Conservation (phyloP, 2,797 vertebrate species). For the Sebastes oblongus region DNA sequence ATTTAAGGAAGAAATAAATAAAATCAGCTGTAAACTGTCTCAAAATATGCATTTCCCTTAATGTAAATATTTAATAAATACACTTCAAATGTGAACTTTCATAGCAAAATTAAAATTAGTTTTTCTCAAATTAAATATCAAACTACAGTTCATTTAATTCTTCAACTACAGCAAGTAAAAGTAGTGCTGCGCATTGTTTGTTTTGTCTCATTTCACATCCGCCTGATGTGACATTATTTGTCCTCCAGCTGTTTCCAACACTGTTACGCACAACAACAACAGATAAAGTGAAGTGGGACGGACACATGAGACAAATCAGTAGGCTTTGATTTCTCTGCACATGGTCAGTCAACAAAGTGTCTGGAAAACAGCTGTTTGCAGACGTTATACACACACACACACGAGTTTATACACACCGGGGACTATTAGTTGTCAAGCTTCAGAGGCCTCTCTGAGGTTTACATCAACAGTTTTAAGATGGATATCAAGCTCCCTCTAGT, state of each 20-base stretch:
- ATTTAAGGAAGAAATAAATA: neutral
- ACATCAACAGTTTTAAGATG: neutral
- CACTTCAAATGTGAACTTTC: neutral
- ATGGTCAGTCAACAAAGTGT: neutral
- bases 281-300: neutral
- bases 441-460: neutral
- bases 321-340: neutral
- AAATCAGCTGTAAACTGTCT: neutral
- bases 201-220: neutral
- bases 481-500: slow-evolving; percentile 59
- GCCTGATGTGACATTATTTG: neutral
- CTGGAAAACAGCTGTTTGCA: slow-evolving; percentile 1
- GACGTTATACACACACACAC: neutral
- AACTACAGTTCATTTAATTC: neutral
- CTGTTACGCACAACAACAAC: neutral
- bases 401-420: neutral
- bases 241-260: neutral
- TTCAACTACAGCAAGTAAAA: neutral
- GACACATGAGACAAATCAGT: neutral
- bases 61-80: neutral
- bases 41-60: neutral
- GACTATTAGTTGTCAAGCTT: neutral
- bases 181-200: fast-evolving
- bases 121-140: neutral
- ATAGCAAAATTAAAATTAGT: neutral